Percentiles rank a stretch among this genome's conserved stretches.
These are phyloP conservation scores for Bombylius discolor DNA, from an alignment of 2,888 invertebrate species.

Conservation along the genomic window DNA sequence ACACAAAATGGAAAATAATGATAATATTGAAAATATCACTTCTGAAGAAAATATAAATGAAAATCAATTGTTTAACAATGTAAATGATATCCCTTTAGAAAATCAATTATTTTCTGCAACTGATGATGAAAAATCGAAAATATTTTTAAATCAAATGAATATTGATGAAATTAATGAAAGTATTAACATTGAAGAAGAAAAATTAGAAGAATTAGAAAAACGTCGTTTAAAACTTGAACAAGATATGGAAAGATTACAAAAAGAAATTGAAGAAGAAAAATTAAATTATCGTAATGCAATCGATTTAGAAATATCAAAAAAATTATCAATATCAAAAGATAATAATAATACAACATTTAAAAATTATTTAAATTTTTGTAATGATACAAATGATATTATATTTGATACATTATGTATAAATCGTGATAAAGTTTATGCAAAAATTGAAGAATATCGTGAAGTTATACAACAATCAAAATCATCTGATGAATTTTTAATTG, in stretches of 20 bases:
- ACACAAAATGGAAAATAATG: too few relatives aligned
- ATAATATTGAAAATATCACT: too few relatives aligned
- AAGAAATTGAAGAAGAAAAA: slow-evolving; percentile 12
- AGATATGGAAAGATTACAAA: slow-evolving; percentile 9
- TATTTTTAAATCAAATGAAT: background rate
- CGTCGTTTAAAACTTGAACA: slow-evolving; percentile 6
- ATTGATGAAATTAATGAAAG: slow-evolving; percentile 8
- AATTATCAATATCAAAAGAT: background rate
- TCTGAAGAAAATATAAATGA: too few relatives aligned
- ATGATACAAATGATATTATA: too few relatives aligned
- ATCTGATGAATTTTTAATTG: background rate
- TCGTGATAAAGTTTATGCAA: slow-evolving; percentile 2
- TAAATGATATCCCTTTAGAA: too few relatives aligned
- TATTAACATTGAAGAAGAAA: slow-evolving; percentile 9
- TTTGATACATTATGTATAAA: background rate
- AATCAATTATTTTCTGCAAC: too few relatives aligned
- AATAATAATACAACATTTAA: background rate
- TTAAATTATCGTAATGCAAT: slow-evolving; percentile 4
- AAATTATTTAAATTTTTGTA: too few relatives aligned
- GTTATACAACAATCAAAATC: slow-evolving; percentile 1
- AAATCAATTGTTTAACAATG: too few relatives aligned
- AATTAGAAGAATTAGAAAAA: slow-evolving; percentile 6
- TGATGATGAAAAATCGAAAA: background rate
- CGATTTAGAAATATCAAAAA: slow-evolving; percentile 7
- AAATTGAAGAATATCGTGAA: slow-evolving; percentile 7